Evolutionary conservation across 2,888 invertebrate species (phyloP), one percentile per base, ranked within the genome.

Genomic region (Volucella inflata): DNA sequence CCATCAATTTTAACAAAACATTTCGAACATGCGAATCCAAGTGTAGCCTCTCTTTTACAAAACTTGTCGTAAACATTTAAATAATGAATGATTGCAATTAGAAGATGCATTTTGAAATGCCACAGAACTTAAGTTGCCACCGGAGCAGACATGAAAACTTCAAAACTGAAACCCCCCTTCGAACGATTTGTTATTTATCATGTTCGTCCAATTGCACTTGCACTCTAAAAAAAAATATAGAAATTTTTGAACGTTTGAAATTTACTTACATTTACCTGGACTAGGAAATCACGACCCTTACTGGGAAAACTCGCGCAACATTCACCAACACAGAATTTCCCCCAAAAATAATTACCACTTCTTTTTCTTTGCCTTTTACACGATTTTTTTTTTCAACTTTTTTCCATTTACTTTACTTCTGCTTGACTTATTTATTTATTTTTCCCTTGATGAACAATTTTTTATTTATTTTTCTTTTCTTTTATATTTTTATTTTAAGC

Each of bases 181-280:
- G 21, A 21, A 21, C 21, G 21, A 62, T 67, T 72, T 64, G 48
- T 60, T 60, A 2, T 67, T 67, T 46, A 51, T 55, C 62, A 48
- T 60, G 53, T 21, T 21, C 21, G 1, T 75, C 14, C 46, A 67
- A 64, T 67, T 74, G 17, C 57, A 76, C 57, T 48, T 17, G 14
- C 10, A 38, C 3, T 2, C 10, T 38, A 16, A n/a, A 17, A 68
- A 57, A 46, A 70, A 16, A 10, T 48, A 12, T 55, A 40, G 21
- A 38, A 16, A 59, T 59, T 53, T 10, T 53, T 21, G n/a, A 72
- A 57, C 21, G 51, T 57, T 42, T 71, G 0, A 71, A 55, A 70
- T 60, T 44, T 74, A 83, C 83, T 83, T 83, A 83, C 72, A 46
- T 70, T 77, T 48, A 42, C 59, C 51, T 38, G n/a, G 30, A 36